A percentile compares a stretch with the other conserved stretches of the same genome.
Conservation (phyloP, 2,113 vertebrate species). For the Cyprinus carpio region DNA sequence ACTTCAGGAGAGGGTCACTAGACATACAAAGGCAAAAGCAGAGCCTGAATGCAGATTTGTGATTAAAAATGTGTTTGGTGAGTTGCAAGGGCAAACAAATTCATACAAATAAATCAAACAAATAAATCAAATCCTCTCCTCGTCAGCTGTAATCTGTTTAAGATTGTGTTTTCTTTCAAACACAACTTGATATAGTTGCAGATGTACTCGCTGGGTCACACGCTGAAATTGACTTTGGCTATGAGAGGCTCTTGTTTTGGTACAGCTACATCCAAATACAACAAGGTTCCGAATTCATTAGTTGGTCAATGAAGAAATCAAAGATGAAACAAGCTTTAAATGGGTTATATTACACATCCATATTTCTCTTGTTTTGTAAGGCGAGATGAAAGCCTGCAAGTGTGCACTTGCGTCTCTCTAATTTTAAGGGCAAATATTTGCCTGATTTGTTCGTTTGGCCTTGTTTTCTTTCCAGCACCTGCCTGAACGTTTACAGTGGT, state of each 20-base stretch:
- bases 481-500: conserved; percentile 27
- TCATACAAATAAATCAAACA: conserved; percentile 19
- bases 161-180: conserved; percentile 5
- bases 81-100: background rate
- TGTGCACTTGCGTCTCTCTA: background rate
- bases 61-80: conserved; percentile 13
- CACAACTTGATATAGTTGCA: conserved; percentile 16
- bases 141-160: conserved; percentile 38
- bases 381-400: background rate
- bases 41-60: conserved; percentile 24
- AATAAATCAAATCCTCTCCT: background rate
- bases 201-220: background rate
- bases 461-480: conserved; percentile 40
- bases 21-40: background rate
- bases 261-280: background rate
- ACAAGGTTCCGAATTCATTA: conserved; percentile 15
- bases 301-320: background rate
- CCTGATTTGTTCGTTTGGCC: conserved; percentile 21
- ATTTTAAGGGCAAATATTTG: conserved; percentile 56
- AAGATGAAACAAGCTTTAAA: background rate
- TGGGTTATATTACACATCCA: conserved; percentile 2
- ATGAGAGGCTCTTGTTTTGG: too few relatives aligned
- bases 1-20: conserved; percentile 32
- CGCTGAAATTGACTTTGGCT: conserved; percentile 2
- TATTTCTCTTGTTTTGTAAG: conserved; percentile 1